These are phyloP conservation scores for Ennomos quercinarius DNA, from an alignment of 2,888 invertebrate species.

Conservation along the genomic window DNA sequence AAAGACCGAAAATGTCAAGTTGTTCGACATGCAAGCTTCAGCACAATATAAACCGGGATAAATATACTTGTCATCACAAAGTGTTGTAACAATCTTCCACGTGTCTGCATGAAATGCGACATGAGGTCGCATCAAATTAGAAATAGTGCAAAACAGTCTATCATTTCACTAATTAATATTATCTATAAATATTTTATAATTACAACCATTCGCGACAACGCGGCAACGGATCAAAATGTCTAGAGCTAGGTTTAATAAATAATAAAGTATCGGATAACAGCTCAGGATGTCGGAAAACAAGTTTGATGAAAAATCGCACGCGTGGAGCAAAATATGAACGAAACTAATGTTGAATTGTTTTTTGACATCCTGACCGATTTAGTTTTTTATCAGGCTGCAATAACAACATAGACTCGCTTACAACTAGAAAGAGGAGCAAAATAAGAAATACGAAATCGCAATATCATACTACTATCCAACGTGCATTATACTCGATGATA, in stretches of 20 bases:
- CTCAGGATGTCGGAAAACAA: conserved; percentile 69
- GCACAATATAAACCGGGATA: conserved; percentile 39
- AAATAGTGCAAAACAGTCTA: conserved; percentile 82
- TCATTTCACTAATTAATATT: conserved; percentile 78
- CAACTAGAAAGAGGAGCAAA: too few relatives aligned
- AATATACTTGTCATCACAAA: conserved; percentile 72
- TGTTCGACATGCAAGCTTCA: conserved; percentile 55
- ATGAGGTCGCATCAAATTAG: conserved; percentile 61
- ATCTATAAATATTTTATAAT: conserved; percentile 71
- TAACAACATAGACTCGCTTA: too few relatives aligned
- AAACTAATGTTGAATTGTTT: conserved; percentile 32
- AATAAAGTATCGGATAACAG: conserved; percentile 64
- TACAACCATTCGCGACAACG: conserved; percentile 83
- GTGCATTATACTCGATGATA: too few relatives aligned
- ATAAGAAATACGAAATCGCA: too few relatives aligned
- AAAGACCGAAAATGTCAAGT: conserved; percentile 47
- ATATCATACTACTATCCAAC: too few relatives aligned
- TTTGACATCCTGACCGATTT: conserved; percentile 31
- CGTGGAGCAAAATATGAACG: conserved; percentile 28
- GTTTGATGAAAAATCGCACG: conserved; percentile 29
- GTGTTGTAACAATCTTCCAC: conserved; percentile 50
- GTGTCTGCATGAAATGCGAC: conserved; percentile 56
- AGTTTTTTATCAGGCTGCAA: conserved; percentile 5
- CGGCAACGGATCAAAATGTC: conserved; percentile 80
- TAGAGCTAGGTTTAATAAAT: conserved; percentile 76